Conservation (phyloP, 2,888 invertebrate genomes). For the Meliscaeva auricollis region DNA sequence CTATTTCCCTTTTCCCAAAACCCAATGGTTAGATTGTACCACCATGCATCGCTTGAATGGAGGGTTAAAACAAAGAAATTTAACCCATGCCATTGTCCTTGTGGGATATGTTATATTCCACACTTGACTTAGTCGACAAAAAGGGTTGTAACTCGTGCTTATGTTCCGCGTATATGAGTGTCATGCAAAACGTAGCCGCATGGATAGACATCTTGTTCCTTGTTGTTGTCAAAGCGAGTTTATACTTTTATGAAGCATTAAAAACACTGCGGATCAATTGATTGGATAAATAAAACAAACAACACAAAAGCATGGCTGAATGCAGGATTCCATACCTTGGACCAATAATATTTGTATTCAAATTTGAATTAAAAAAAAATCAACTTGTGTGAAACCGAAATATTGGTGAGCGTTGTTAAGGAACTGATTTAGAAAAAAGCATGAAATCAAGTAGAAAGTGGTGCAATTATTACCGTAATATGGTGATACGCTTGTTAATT, state of each 20-base stretch:
- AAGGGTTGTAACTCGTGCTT: conserved; percentile 57
- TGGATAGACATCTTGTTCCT: conserved; percentile 35
- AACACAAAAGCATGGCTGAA: too few relatives aligned
- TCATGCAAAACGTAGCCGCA: conserved; percentile 52
- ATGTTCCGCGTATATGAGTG: conserved; percentile 43
- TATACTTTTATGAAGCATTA: not conserved
- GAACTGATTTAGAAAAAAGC: too few relatives aligned
- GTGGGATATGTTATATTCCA: conserved; percentile 61
- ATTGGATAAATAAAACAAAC: not conserved
- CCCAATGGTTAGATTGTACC: conserved; percentile 27
- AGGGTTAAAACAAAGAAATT: conserved; percentile 66
- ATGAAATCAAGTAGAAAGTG: too few relatives aligned
- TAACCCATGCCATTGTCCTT: conserved; percentile 4
- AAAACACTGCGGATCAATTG: not conserved
- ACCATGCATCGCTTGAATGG: not conserved
- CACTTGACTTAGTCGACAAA: conserved; percentile 64
- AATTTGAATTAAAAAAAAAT: too few relatives aligned
- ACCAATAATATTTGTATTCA: too few relatives aligned
- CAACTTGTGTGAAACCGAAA: too few relatives aligned
- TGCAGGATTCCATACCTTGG: too few relatives aligned
- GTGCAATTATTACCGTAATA: too few relatives aligned
- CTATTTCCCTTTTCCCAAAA: conserved; percentile 34
- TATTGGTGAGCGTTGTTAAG: too few relatives aligned
- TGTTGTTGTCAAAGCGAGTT: conserved; percentile 15
- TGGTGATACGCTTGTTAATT: too few relatives aligned